Evolutionary conservation across 2,888 invertebrate genomes (phyloP), one percentile per base, ranked within the genome.

Genomic region (Eupithecia vulgata): DNA sequence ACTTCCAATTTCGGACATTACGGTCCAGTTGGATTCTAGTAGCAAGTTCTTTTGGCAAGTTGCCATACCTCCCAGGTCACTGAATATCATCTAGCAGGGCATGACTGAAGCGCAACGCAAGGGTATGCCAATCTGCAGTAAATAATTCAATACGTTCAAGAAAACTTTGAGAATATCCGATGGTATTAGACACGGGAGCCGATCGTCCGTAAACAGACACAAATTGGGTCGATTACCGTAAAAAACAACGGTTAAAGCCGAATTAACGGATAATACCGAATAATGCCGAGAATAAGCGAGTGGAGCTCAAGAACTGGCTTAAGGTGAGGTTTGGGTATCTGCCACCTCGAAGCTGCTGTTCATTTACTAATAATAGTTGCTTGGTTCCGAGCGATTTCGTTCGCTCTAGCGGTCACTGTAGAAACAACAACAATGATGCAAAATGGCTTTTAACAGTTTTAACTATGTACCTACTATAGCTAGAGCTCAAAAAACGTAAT

Each of bases 211-310:
- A 84, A 86, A 84, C 81, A 82, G 80, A 68, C 78, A 70, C 77
- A 79, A 84, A 84, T 83, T 81, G 81, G 79, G 70, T 72, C 77
- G 72, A 80, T 82, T 78, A 79, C 81, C 87, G 84, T 85, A 84
- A 81, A 86, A 85, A 76, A 65, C 74, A 79, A 81, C 81, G 81
- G 81, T 77, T 79, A 76, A 79, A 79, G 77, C 79, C 78, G 81
- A 83, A 84, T 86, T 85, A 86, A 84, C 81, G 83, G 82, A 85
- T 82, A 81, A 81, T 81, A 74, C 76, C 79, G 75, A 73, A 84
- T 82, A 81, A 82, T 79, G 74, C 76, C 78, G 75, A 71, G 68
- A 74, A 79, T 79, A 79, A 78, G 76, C 76, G 76, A 79, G 75
- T 78, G 67, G 40, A 61, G 71, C 62, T 62, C 35, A 30, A 61